phyloP scores from a whole-genome alignment of 2,888 invertebrate species.

The Psylliodes chrysocephalus region DNA sequence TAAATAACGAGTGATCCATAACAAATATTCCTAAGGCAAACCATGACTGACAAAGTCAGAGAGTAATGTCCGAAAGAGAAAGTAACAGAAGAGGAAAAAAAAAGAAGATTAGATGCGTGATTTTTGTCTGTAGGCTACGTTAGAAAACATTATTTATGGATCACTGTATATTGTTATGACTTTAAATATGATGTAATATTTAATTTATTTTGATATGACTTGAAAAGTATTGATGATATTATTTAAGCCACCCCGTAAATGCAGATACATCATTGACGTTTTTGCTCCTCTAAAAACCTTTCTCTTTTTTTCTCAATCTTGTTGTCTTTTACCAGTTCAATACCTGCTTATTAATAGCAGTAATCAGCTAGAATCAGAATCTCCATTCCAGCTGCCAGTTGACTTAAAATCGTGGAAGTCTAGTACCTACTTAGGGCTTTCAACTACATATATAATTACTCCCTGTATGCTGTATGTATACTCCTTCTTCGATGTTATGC shows the following conservation, averaged over 20 bases:
- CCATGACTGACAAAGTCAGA: too few relatives aligned
- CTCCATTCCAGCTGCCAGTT: slow-evolving; percentile 50
- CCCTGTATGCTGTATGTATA: slow-evolving; percentile 29
- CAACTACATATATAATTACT: slow-evolving; percentile 48
- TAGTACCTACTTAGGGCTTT: slow-evolving; percentile 50
- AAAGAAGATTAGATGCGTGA: too few relatives aligned
- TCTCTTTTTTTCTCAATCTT: neutral
- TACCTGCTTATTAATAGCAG: slow-evolving; percentile 54
- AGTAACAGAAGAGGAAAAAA: too few relatives aligned
- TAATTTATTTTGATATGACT: too few relatives aligned
- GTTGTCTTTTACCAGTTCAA: neutral
- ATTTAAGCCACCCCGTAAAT: neutral
- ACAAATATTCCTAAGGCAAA: too few relatives aligned
- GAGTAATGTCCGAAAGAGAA: too few relatives aligned
- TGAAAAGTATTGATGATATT: too few relatives aligned
- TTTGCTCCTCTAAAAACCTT: neutral
- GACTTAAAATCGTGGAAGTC: slow-evolving; percentile 45
- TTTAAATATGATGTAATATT: too few relatives aligned
- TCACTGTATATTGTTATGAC: too few relatives aligned
- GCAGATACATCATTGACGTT: neutral
- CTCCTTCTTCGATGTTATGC: slow-evolving; percentile 23
- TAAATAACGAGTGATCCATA: too few relatives aligned
- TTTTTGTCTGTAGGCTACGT: too few relatives aligned
- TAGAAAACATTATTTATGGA: too few relatives aligned
- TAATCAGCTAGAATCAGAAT: slow-evolving; percentile 55